These are phyloP conservation scores for Oryzaephilus surinamensis DNA, from an alignment of 1,140 invertebrate genomes.

Conservation along the genomic window DNA sequence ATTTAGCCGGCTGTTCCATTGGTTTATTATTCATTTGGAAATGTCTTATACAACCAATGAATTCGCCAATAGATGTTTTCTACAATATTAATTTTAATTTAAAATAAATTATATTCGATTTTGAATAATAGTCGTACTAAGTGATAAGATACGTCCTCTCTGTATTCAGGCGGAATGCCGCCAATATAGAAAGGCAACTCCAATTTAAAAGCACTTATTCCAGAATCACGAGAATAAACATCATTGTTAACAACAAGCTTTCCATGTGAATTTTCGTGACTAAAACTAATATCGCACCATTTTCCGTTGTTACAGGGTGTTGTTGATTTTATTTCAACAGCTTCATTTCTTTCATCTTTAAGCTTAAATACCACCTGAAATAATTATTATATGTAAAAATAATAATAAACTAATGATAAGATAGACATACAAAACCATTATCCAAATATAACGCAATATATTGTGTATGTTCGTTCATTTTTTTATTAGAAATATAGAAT, in stretches of 20 bases:
- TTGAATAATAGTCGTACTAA: too few relatives aligned
- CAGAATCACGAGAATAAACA: background rate
- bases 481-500: constrained; percentile 65
- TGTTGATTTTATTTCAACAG: too few relatives aligned
- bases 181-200: constrained; percentile 62
- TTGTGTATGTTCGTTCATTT: constrained; percentile 39
- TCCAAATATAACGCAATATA: constrained; percentile 73
- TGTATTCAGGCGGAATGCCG: too few relatives aligned
- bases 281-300: background rate
- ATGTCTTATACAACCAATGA: constrained; percentile 79
- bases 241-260: too few relatives aligned
- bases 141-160: background rate
- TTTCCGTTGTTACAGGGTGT: too few relatives aligned
- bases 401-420: too few relatives aligned
- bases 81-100: constrained; percentile 15
- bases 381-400: too few relatives aligned
- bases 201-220: constrained; percentile 1
- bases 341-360: too few relatives aligned
- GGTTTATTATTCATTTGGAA: constrained; percentile 59
- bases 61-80: constrained; percentile 46
- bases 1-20: constrained; percentile 46
- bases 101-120: too few relatives aligned
- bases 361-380: too few relatives aligned
- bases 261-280: constrained; percentile 1
- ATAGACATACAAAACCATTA: constrained; percentile 57